Conservation (phyloP, 2,888 invertebrate genomes). For the Agrotis puta region DNA sequence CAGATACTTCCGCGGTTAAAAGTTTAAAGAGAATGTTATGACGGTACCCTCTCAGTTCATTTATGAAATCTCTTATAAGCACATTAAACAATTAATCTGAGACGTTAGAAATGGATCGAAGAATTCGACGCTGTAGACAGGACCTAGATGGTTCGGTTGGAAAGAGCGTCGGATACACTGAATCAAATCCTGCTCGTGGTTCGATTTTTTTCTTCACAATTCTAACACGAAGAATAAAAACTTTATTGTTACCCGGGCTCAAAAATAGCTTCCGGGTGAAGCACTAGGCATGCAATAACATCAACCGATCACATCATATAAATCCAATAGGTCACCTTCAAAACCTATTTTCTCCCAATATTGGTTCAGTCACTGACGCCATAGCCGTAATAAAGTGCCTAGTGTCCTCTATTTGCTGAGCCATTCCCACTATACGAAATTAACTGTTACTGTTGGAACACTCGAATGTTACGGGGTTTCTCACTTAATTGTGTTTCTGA, state of each 20-base stretch:
- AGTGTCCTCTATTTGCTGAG: conserved; percentile 51
- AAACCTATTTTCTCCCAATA: conserved; percentile 33
- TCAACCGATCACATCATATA: neutral
- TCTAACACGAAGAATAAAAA: too few species aligned
- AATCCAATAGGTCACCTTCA: conserved; percentile 4
- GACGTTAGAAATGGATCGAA: too few species aligned
- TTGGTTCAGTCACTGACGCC: conserved; percentile 42
- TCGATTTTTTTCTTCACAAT: too few species aligned
- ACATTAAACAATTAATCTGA: too few species aligned
- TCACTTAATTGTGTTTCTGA: conserved; percentile 57
- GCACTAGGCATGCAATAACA: neutral
- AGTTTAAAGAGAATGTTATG: neutral
- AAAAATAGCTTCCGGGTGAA: neutral
- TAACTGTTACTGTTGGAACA: conserved; percentile 52
- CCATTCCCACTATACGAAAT: conserved; percentile 55
- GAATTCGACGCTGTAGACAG: too few species aligned
- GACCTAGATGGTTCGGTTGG: too few species aligned
- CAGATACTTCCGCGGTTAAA: neutral
- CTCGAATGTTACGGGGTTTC: conserved; percentile 40
- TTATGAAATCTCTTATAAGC: too few species aligned
- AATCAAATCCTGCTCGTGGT: too few species aligned
- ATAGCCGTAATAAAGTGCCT: conserved; percentile 41
- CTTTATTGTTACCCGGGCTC: too few species aligned
- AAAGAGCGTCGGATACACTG: too few species aligned
- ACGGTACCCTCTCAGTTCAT: too few species aligned